Percentiles rank a stretch among this genome's conserved stretches.
Conservation (phyloP, 2,113 vertebrate species). For the Gracilinanus agilis region DNA sequence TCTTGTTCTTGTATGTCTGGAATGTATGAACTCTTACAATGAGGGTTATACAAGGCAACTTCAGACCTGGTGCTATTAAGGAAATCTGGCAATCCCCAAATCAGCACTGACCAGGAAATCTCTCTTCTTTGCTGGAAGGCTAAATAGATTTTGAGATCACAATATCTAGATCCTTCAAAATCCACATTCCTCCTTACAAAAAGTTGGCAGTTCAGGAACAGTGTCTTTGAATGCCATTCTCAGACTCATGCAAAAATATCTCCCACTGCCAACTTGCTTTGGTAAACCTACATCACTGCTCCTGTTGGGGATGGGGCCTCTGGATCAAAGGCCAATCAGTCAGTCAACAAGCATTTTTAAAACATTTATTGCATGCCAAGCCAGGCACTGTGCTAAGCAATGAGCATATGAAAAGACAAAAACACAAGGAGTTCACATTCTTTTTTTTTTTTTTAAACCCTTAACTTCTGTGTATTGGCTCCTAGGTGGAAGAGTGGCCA, state of each 20-base stretch:
- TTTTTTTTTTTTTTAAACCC: no score
- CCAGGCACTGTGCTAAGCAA: not conserved
- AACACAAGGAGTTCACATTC: not conserved
- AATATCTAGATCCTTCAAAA: no score
- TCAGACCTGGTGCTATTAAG: no score
- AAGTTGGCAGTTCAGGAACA: no score
- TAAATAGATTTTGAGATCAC: no score
- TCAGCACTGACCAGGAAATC: no score
- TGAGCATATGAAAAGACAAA: not conserved
- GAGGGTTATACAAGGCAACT: no score
- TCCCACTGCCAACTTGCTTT: not conserved
- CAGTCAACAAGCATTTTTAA: not conserved
- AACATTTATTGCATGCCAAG: not conserved
- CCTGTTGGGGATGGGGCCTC: not conserved
- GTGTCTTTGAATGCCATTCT: not conserved
- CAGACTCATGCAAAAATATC: not conserved
- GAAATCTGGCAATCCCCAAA: no score
- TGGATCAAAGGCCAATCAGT: not conserved
- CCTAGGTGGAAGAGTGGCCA: no score
- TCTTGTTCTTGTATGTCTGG: not conserved
- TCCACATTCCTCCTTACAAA: no score
- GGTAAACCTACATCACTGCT: not conserved
- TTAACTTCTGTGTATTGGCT: no score
- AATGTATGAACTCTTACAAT: not conserved
- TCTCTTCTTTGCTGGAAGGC: no score